Conservation (phyloP, 2,797 vertebrate species). For the Synaphobranchus kaupii region DNA sequence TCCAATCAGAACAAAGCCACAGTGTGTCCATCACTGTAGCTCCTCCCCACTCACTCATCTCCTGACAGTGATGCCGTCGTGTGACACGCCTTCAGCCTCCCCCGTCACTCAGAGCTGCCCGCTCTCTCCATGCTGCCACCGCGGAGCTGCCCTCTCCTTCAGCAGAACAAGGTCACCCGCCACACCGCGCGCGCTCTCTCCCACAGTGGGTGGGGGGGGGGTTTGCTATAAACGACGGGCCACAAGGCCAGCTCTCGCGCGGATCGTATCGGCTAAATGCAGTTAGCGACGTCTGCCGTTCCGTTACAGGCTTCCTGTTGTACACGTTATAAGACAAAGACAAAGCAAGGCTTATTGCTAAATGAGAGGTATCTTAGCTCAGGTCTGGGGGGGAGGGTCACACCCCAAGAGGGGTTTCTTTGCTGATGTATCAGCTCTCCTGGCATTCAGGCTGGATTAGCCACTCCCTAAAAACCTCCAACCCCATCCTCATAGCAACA, state of each 20-base stretch:
- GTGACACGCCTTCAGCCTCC: no score
- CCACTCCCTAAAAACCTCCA: not conserved
- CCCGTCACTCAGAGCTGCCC: not conserved
- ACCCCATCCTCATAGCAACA: not conserved
- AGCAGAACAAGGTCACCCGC: not conserved
- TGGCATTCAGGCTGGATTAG: not conserved
- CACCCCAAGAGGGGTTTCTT: not conserved
- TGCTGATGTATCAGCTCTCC: not conserved
- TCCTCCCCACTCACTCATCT: no score
- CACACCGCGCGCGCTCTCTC: not conserved
- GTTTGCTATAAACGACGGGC: not conserved
- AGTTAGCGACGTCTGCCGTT: not conserved
- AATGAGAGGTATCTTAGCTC: not conserved
- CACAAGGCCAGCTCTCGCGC: not conserved
- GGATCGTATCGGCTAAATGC: not conserved
- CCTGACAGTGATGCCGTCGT: no score
- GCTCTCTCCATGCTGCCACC: not conserved
- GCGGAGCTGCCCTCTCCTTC: not conserved
- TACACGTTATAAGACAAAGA: not conserved
- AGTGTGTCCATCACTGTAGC: not conserved
- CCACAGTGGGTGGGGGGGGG: not conserved
- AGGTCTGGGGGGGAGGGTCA: not conserved
- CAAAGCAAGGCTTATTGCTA: not conserved
- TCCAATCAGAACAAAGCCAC: not conserved
- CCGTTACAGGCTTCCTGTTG: not conserved